These are phyloP conservation scores for Ceriagrion tenellum DNA, from an alignment of 2,888 invertebrate genomes.

Conservation along the genomic window DNA sequence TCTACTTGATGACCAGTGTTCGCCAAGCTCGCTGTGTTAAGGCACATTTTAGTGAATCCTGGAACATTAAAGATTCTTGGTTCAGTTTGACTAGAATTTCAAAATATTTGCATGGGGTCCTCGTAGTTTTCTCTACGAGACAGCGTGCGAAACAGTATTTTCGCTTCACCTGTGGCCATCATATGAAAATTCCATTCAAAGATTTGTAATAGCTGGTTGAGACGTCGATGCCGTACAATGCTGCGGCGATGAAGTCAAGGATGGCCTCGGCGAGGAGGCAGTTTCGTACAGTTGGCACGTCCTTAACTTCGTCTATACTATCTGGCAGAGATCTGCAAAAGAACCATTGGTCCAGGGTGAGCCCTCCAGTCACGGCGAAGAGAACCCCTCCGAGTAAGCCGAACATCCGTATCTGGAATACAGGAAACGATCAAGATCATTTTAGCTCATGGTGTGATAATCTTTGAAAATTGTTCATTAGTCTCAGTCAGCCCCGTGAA, in stretches of 20 bases:
- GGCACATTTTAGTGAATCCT: no score
- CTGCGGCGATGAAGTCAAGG: slow-evolving; percentile 82
- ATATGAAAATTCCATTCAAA: slow-evolving; percentile 32
- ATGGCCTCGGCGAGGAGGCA: slow-evolving; percentile 82
- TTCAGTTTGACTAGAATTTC: background rate
- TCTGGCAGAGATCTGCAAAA: slow-evolving; percentile 33
- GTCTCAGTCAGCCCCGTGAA: no score
- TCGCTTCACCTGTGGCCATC: background rate
- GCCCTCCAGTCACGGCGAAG: slow-evolving; percentile 71
- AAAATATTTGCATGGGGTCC: background rate
- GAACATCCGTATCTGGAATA: slow-evolving; percentile 73
- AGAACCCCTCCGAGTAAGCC: slow-evolving; percentile 74
- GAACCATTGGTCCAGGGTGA: slow-evolving; percentile 55
- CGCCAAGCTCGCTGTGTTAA: no score
- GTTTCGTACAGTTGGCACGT: slow-evolving; percentile 81
- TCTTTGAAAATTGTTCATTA: no score
- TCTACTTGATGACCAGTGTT: no score
- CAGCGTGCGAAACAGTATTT: background rate
- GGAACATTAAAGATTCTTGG: no score
- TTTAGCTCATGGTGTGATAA: no score
- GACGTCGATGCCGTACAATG: slow-evolving; percentile 83
- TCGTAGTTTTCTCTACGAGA: background rate
- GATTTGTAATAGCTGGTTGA: slow-evolving; percentile 80
- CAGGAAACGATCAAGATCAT: background rate
- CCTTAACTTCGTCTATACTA: slow-evolving; percentile 76